These are phyloP conservation scores for Dicrurus megarhynchus DNA, from an alignment of 2,113 vertebrate species.

Conservation along the genomic window DNA sequence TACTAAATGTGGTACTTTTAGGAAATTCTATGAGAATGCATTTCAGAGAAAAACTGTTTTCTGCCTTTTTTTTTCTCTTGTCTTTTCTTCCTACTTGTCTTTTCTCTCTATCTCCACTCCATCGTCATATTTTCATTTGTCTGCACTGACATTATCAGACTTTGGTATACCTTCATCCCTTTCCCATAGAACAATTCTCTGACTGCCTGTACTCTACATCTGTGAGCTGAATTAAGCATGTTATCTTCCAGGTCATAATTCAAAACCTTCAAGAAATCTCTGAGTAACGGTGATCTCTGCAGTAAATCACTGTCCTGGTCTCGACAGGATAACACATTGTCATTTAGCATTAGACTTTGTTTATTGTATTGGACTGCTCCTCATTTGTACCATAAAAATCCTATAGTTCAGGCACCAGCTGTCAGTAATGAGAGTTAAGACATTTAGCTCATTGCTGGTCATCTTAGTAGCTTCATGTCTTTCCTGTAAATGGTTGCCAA, in stretches of 20 bases:
- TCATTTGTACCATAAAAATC: neutral
- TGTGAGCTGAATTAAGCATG: neutral
- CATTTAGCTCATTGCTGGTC: slow-evolving; percentile 1
- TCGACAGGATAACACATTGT: neutral
- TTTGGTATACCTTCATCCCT: neutral
- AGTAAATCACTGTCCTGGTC: neutral
- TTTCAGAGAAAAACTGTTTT: neutral
- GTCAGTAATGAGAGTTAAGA: neutral
- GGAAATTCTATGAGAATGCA: neutral
- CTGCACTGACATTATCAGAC: neutral
- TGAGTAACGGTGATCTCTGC: neutral
- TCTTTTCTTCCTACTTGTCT: neutral
- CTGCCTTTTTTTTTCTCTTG: neutral
- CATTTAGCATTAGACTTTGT: neutral
- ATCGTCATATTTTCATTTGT: neutral
- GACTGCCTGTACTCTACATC: neutral
- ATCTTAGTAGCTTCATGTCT: neutral
- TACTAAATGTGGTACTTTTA: neutral
- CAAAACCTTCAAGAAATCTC: neutral
- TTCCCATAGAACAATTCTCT: neutral
- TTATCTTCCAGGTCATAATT: neutral
- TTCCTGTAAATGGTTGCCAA: slow-evolving; percentile 22
- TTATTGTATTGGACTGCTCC: neutral
- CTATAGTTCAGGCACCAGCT: neutral
- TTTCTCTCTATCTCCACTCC: neutral